Evolutionary conservation across 1,140 invertebrate genomes (phyloP).

Genomic region (Ctenoplectra terminalis): DNA sequence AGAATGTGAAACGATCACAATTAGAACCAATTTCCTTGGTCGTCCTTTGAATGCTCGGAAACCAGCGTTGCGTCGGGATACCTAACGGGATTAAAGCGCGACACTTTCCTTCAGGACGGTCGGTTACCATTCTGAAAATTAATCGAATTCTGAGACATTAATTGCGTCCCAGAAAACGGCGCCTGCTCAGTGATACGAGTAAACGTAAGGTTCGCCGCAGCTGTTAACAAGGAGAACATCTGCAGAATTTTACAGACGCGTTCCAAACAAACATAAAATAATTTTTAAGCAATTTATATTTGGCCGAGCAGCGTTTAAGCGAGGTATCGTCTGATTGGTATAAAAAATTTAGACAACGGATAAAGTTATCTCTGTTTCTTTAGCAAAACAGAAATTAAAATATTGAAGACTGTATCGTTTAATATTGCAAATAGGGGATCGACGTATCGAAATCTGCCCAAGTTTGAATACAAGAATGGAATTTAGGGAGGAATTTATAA

Average conservation of each 20-base stretch:
- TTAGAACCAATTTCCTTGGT: neutral
- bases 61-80: neutral
- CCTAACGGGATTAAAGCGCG: neutral
- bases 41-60: neutral
- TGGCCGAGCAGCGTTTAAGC: no score
- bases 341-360: no score
- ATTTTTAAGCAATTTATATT: neutral
- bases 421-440: neutral
- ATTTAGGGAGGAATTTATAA: neutral
- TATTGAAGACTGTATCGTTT: neutral
- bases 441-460: neutral
- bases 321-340: no score
- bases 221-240: neutral
- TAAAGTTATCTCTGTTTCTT: neutral
- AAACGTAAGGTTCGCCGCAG: neutral
- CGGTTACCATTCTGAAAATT: neutral
- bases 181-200: neutral
- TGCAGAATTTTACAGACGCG: neutral
- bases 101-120: neutral
- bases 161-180: neutral
- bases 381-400: neutral
- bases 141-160: neutral
- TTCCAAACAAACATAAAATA: neutral
- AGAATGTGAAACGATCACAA: neutral
- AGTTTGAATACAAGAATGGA: neutral